Percentiles rank a stretch among this genome's conserved stretches.
Evolutionary conservation across 2,797 vertebrate genomes (phyloP).

Genomic region (Brotula barbata): DNA sequence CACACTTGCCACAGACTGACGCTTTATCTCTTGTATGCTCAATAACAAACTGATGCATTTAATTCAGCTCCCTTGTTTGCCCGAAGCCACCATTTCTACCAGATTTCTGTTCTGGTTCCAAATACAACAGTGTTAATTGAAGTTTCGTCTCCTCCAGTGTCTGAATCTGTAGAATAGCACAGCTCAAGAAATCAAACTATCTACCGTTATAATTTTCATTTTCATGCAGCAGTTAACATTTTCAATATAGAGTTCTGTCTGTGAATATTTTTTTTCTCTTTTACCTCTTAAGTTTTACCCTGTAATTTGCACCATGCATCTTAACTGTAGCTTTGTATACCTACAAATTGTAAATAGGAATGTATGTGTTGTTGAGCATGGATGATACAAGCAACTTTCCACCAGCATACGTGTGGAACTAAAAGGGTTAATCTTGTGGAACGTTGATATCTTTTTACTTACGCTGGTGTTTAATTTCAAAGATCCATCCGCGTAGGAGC

Average conservation of each 20-base stretch:
- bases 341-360: too few relatives aligned
- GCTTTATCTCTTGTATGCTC: neutral
- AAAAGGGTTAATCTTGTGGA: neutral
- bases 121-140: neutral
- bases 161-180: constrained; percentile 90
- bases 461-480: neutral
- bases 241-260: too few relatives aligned
- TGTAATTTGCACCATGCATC: too few relatives aligned
- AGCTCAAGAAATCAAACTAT: constrained; percentile 82
- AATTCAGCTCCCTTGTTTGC: neutral
- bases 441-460: neutral
- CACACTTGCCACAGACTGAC: constrained; percentile 48
- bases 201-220: constrained; percentile 47
- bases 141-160: constrained; percentile 79
- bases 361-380: too few relatives aligned
- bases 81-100: neutral
- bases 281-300: too few relatives aligned
- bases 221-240: constrained; percentile 62
- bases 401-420: too few relatives aligned
- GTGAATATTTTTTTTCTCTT: too few relatives aligned
- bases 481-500: neutral
- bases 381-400: too few relatives aligned
- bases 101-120: neutral
- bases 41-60: constrained; percentile 1
- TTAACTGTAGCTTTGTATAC: too few relatives aligned